These are phyloP conservation scores for Clarias pachynema DNA, from an alignment of 2,797 vertebrate species.

Conservation along the genomic window DNA sequence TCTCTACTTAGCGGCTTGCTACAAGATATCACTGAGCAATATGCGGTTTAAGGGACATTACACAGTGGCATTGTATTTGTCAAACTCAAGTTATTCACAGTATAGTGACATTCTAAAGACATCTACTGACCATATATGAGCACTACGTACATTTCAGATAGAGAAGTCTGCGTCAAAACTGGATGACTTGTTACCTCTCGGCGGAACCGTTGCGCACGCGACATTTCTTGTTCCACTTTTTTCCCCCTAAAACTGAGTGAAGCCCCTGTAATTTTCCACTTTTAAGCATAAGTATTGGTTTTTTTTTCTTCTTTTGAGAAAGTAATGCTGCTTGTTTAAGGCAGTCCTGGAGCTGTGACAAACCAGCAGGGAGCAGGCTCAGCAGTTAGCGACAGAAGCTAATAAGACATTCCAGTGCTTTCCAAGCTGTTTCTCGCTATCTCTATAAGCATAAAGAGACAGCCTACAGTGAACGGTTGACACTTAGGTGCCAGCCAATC, in stretches of 20 bases:
- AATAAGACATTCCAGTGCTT: constrained; percentile 48
- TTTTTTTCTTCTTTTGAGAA: not conserved
- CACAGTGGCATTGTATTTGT: constrained; percentile 48
- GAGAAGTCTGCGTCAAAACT: constrained; percentile 21
- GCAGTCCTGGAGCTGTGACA: constrained; percentile 54
- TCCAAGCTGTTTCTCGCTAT: constrained; percentile 34
- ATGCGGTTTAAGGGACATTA: constrained; percentile 36
- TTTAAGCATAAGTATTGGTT: constrained; percentile 16
- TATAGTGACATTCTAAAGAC: constrained; percentile 48
- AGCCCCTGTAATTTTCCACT: constrained; percentile 3
- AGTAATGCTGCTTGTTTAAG: constrained; percentile 53
- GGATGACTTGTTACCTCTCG: constrained; percentile 4
- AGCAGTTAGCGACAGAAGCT: constrained; percentile 47
- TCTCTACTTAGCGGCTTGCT: constrained; percentile 36
- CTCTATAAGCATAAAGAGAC: constrained; percentile 44
- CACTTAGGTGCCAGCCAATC: constrained; percentile 46
- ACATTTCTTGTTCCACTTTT: constrained; percentile 25
- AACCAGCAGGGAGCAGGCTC: constrained; percentile 44
- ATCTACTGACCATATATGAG: constrained; percentile 42
- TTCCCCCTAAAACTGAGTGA: not conserved
- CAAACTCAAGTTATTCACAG: constrained; percentile 46
- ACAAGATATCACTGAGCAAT: constrained; percentile 36
- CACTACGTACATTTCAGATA: constrained; percentile 37
- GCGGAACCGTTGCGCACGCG: not conserved
- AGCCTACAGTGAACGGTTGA: constrained; percentile 34